phyloP scores from a whole-genome alignment of 2,113 vertebrate species.

The Phoenicopterus ruber region DNA sequence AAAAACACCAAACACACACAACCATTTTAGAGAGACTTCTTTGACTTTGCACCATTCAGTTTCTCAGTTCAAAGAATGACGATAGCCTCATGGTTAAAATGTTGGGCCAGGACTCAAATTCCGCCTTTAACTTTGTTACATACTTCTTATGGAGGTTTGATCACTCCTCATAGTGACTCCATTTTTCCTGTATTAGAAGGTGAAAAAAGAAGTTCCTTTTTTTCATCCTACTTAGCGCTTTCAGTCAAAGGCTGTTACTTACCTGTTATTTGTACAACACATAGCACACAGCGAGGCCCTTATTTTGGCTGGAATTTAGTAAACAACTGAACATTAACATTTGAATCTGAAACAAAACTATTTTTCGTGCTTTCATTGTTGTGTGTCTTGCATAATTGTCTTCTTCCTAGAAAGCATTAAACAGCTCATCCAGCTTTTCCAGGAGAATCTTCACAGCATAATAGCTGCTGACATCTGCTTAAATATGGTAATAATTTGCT shows the following conservation, averaged over 20 bases:
- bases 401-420: conserved; percentile 46
- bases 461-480: conserved; percentile 55
- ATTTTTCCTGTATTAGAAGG: not conserved
- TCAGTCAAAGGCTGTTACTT: not conserved
- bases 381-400: conserved; percentile 17
- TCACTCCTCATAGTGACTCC: not conserved
- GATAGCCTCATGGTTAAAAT: not conserved
- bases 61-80: not conserved
- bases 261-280: not conserved
- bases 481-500: conserved; percentile 59
- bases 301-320: not conserved
- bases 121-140: not conserved
- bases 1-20: not conserved
- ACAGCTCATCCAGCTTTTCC: not conserved
- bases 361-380: not conserved
- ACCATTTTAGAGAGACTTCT: not conserved
- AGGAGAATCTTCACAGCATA: conserved; percentile 32
- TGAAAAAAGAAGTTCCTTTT: not conserved
- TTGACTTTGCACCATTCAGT: not conserved
- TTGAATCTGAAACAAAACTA: conserved; percentile 22
- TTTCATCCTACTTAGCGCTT: not conserved
- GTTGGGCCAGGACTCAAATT: not conserved
- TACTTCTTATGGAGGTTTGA: not conserved
- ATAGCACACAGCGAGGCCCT: not conserved
- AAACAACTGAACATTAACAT: not conserved